Evolutionary conservation across 2,888 invertebrate genomes (phyloP).

Genomic region (Drosophila mimica): DNA sequence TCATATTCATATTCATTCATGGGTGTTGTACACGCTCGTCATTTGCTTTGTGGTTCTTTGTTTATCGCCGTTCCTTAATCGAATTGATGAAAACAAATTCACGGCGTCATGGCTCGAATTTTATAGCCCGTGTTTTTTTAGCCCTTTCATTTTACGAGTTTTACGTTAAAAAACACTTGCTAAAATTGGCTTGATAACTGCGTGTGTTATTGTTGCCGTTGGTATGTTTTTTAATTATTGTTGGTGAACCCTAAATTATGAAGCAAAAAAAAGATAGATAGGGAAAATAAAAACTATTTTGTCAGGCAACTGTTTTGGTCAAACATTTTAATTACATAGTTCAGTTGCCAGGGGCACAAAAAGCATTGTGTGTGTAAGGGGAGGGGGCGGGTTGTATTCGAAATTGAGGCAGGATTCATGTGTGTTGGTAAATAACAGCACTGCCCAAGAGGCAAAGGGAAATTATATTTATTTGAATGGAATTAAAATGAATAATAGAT

Average conservation of each 20-base stretch:
- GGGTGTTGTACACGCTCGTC: slow-evolving; percentile 14
- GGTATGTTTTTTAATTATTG: slow-evolving; percentile 59
- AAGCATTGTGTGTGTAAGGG: neutral
- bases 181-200: slow-evolving; percentile 41
- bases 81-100: slow-evolving; percentile 45
- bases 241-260: slow-evolving; percentile 35
- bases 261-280: slow-evolving; percentile 14
- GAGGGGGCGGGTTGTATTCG: slow-evolving; percentile 6
- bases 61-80: slow-evolving; percentile 23
- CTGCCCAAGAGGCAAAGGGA: slow-evolving; percentile 7
- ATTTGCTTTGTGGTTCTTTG: slow-evolving; percentile 4
- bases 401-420: slow-evolving; percentile 18
- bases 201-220: slow-evolving; percentile 5
- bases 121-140: slow-evolving; percentile 2
- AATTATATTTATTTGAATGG: neutral
- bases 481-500: too few species aligned
- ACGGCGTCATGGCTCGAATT: slow-evolving; percentile 12
- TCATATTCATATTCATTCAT: slow-evolving; percentile 46
- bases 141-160: slow-evolving; percentile 8
- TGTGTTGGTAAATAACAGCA: slow-evolving; percentile 15
- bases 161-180: slow-evolving; percentile 13
- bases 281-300: slow-evolving; percentile 32
- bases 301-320: slow-evolving; percentile 30
- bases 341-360: slow-evolving; percentile 31
- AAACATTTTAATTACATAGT: slow-evolving; percentile 72